These are phyloP conservation scores for Parauchenoglanis ngamensis DNA, from an alignment of 2,797 vertebrate genomes.

Conservation along the genomic window DNA sequence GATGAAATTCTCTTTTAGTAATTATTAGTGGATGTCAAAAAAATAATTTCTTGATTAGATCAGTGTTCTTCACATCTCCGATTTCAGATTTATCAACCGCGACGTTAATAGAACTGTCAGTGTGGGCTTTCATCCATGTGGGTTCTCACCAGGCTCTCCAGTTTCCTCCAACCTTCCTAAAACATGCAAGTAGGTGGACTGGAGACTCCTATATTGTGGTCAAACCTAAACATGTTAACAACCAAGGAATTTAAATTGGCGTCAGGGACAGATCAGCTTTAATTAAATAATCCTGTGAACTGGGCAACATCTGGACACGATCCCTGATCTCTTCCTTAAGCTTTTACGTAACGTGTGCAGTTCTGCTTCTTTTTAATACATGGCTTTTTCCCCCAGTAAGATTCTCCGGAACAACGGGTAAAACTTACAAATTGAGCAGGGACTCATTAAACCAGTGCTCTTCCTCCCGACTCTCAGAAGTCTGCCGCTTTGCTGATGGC, in stretches of 20 bases:
- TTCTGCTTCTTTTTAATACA: neutral
- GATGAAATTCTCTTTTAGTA: neutral
- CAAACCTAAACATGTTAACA: neutral
- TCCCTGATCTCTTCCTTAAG: neutral
- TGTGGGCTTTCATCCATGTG: neutral
- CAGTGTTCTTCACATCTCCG: neutral
- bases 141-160: neutral
- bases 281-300: neutral
- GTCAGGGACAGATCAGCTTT: neutral
- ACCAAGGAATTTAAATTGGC: neutral
- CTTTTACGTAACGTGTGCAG: neutral
- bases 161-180: neutral
- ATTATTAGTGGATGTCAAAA: neutral
- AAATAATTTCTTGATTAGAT: neutral
- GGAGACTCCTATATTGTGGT: neutral
- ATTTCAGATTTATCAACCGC: neutral
- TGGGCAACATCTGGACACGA: neutral
- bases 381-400: neutral
- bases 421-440: slow-evolving; percentile 37
- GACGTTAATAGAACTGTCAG: neutral
- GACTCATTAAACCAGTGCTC: slow-evolving; percentile 46
- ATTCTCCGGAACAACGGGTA: neutral
- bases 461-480: slow-evolving; percentile 11
- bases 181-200: neutral
- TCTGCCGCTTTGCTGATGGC: slow-evolving; percentile 45